Evolutionary conservation across 92 coral and sea anemone species (phyloP).

Genomic region (Epizoanthus ramosus): DNA sequence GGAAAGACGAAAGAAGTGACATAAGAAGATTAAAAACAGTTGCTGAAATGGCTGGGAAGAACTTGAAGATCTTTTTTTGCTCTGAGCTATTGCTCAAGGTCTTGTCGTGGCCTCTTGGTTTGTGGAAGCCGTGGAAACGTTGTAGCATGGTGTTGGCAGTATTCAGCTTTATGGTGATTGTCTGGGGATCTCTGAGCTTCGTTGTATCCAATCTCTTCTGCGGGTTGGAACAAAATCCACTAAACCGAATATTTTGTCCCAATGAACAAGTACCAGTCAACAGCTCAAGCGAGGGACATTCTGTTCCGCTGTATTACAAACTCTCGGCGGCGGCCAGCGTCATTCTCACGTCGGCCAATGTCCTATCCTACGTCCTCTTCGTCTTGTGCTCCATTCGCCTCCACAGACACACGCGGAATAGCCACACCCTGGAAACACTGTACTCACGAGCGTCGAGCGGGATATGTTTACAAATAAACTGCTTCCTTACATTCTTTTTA

Average conservation of each 20-base stretch:
- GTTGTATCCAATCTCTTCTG: constrained; percentile 2
- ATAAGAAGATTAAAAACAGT: no score
- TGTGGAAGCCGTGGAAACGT: constrained; percentile 4
- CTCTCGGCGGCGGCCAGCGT: neutral
- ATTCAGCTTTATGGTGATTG: neutral
- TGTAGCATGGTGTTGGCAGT: neutral
- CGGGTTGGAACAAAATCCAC: neutral
- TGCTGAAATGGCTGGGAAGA: no score
- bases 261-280: neutral
- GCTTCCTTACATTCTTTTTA: neutral
- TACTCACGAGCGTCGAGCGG: neutral
- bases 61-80: neutral
- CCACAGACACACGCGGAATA: neutral
- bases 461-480: neutral
- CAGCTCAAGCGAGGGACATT: neutral
- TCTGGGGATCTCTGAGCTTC: neutral
- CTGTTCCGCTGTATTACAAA: neutral
- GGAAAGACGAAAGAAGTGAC: no score
- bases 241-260: neutral
- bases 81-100: neutral
- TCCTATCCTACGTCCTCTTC: neutral
- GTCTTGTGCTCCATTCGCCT: neutral
- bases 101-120: constrained; percentile 11
- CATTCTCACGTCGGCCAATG: neutral
- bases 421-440: neutral